Evolutionary conservation across 2,113 vertebrate species (phyloP).

Genomic region (Odontesthes bonariensis): DNA sequence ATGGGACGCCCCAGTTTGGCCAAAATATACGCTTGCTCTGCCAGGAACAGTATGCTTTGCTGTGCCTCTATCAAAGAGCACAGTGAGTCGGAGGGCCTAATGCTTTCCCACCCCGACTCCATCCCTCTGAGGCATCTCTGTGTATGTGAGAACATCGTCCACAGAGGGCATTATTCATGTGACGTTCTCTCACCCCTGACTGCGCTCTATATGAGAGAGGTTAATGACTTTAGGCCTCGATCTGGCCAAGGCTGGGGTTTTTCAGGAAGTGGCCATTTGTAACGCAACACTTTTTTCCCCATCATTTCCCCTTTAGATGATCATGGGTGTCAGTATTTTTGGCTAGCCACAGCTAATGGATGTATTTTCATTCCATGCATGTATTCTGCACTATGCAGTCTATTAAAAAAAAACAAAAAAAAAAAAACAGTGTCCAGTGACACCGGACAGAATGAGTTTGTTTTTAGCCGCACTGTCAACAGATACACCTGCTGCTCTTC

Average conservation of each 20-base stretch:
- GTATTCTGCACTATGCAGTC: background rate
- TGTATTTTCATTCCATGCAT: too few relatives aligned
- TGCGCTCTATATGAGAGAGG: background rate
- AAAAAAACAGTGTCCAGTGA: too few relatives aligned
- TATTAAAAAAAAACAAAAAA: too few relatives aligned
- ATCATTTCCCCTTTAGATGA: background rate
- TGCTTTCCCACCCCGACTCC: conserved; percentile 31
- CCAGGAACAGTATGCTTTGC: conserved; percentile 11
- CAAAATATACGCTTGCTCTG: conserved; percentile 9
- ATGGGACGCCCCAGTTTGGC: conserved; percentile 47
- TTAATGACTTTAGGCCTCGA: background rate
- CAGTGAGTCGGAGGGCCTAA: conserved; percentile 5
- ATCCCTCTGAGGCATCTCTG: conserved; percentile 36
- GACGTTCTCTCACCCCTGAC: conserved; percentile 4
- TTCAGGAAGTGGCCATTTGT: conserved; percentile 6
- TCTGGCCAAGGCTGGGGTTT: background rate
- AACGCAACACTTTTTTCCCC: conserved; percentile 6
- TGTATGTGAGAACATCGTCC: conserved; percentile 18
- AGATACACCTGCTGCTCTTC: background rate
- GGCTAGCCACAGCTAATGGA: too few relatives aligned
- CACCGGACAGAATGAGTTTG: too few relatives aligned
- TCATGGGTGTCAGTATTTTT: background rate
- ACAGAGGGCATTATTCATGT: conserved; percentile 13
- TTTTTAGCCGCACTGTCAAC: background rate
- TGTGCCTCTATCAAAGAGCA: conserved; percentile 13